Evolutionary conservation across 2,797 vertebrate genomes (phyloP), one percentile per base, ranked within the genome.

Genomic region (Halcyon chelicuti): DNA sequence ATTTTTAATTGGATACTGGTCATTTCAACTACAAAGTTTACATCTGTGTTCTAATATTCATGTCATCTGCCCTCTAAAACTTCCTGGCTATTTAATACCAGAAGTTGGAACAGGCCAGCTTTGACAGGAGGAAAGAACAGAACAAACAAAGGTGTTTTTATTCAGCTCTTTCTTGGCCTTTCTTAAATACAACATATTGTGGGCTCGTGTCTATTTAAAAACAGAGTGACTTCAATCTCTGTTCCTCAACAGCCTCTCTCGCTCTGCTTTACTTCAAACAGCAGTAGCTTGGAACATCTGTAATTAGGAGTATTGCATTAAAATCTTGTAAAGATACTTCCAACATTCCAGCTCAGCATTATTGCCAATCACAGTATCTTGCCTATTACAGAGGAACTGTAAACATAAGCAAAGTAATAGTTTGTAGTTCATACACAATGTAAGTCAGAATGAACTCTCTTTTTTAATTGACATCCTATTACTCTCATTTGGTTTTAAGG

Each of bases 111-210:
- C 44, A 44, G 73, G 83, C 80, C 80, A 77, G 47, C 57, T 77
- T 80, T 95, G 94, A 79, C 79, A 94, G 67, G 60, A 87, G 29
- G 77, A 73, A 85, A 68, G 79, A 78, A 88, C 6, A 6, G 79
- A 78, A 63, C 72, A 66, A 95, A 92, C 62, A 95, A 93, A 81
- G 67, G 93, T 90, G 84, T 91, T 90, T 66, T 92, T 63, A 76
- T 84, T 86, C 90, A 74, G 29, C 58, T 63, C n/a, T 78, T 44
- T 81, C 62, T 86, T 92, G 62, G 76, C 75, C 62, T 85, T 82
- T 71, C 78, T 82, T 73, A 77, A 88, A 70, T 46, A 61, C 22
- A 14, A 47, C 7, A 3, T 67, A 51, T 77, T 89, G 51, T 86
- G 51, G n/a, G 29, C 33, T 91, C 31, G 13, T 61, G 33, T 86